Base-by-base conservation (phyloP, 1,140 invertebrate species). In the Brevipalpus yothersi region DNA sequence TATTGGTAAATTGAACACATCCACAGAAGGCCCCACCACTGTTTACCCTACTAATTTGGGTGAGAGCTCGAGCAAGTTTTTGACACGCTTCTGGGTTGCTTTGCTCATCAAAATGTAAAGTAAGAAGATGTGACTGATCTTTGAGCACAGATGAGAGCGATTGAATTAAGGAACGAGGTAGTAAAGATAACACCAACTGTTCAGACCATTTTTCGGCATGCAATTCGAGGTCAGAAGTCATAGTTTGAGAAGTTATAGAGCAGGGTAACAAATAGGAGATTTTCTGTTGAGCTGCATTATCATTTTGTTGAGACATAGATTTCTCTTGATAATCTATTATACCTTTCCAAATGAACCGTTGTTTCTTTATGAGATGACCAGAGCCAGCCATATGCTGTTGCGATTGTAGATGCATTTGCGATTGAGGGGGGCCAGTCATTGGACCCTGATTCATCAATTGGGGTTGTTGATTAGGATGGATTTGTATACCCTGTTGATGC, bases 301-400 rank as follows among this genome's bases (percentile, higher is more conserved):
- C 61, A 63, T 62, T 76, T 56, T 76, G 57, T 73, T 9, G 78
- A 75, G 66, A 66, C 53, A 31, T 31, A 31, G 77, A 78, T 69
- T 91, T 92, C 67, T 93, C 89, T 64, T 86, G 81, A 84, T 87
- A 93, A 71, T 93, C 88, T 4, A 93, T 70, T 0, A 83, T 72
- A 11, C 89, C 89, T 65, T 79, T 79, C 86, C 86, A 90, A 67
- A 91, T 86, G 21, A 65, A 15, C n/a, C 65, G 19, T 43, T 63
- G 56, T 56, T 66, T 60, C 11, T 64, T 60, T 15, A 49, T 10
- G 19, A 61, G n/a, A 31, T 31, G 31, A 31, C 31, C 31, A 31
- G 31, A 31, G 31, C 2, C 31, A 31, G 31, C 31, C 39, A 60
- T 31, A 4, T 60, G 56, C n/a, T 59, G 60, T 45, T 60, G 59